Base-by-base conservation (phyloP, 2,888 invertebrate species). In the Caenorhabditis imperialis region DNA sequence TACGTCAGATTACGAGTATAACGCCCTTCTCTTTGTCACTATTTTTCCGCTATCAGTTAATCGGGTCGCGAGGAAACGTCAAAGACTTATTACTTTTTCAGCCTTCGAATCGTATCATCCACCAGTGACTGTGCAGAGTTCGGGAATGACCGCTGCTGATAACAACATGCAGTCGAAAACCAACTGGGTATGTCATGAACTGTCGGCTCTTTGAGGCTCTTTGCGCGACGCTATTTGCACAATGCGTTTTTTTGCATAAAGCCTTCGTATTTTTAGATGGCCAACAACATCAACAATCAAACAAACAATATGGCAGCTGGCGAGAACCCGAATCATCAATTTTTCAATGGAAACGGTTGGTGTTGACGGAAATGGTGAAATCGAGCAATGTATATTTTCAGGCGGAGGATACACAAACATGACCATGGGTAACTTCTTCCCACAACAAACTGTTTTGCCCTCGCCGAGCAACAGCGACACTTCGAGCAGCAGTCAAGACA, bases 41-140 rank as follows among this genome's bases (percentile, higher is more conserved):
- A 33, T 40, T 51, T 35, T 53, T 44, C 20, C 42, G 30, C 53
- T 62, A 62, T 62, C 62, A 62, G 16, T 53, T 40, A 47, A 37
- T 12, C 45, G 35, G 18, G 25, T 16, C 33, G n/a, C n/a, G n/a
- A n/a, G 12, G 27, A 42, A 18, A 54, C 53, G 38, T 54, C 53
- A 54, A 38, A 25, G 37, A 12, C 14, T 33, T 10, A 20, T 37
- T 38, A n/a, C n/a, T n/a, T n/a, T 63, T 77, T 67, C 58, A 78
- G 77, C 78, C n/a, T 80, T 80, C 61, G 81, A 82, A 42, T 75
- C 77, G 30, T 80, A 79, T 70, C 79, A 81, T 40, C 78, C 77
- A 35, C 67, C 69, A 35, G 62, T 40, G 27, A 57, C 73, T 8
- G 55, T 67, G 7, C 75, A 75, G 42, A 75, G 77, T 47, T 75